These are phyloP conservation scores for Caretta caretta DNA, from an alignment of 2,113 vertebrate genomes.

Conservation along the genomic window DNA sequence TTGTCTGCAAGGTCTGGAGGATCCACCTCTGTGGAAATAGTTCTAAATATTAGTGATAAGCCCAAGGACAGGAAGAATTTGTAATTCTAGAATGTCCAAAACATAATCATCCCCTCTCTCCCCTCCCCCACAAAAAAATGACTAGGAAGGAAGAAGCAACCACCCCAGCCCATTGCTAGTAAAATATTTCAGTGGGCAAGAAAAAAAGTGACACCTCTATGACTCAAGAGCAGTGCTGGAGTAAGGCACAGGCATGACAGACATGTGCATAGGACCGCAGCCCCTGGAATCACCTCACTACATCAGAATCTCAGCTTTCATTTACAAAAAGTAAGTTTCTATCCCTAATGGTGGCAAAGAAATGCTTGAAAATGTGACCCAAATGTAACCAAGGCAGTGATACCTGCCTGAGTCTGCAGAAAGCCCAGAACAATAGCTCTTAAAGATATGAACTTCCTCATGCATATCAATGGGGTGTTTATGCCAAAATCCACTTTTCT, in stretches of 20 bases:
- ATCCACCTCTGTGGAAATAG: not conserved
- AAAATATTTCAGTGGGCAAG: not conserved
- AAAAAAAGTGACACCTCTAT: not conserved
- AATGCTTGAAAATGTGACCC: not conserved
- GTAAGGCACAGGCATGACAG: no score
- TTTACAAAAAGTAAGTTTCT: not conserved
- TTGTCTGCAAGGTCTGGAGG: not conserved
- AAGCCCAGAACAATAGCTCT: not conserved
- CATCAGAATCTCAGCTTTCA: not conserved
- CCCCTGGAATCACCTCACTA: not conserved
- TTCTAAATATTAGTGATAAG: not conserved
- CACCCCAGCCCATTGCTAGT: not conserved
- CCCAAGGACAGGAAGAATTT: not conserved
- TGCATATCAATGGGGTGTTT: not conserved
- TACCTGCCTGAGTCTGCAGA: not conserved
- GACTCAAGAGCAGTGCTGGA: no score
- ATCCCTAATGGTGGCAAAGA: not conserved
- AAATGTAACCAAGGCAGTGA: not conserved
- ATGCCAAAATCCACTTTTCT: no score
- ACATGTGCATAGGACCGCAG: not conserved
- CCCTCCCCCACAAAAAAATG: not conserved
- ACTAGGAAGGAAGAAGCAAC: not conserved
- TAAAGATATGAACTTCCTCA: not conserved
- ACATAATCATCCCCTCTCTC: not conserved
- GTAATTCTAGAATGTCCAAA: not conserved